Conservation (phyloP, 2,113 vertebrate genomes). For the Mus pahari region DNA sequence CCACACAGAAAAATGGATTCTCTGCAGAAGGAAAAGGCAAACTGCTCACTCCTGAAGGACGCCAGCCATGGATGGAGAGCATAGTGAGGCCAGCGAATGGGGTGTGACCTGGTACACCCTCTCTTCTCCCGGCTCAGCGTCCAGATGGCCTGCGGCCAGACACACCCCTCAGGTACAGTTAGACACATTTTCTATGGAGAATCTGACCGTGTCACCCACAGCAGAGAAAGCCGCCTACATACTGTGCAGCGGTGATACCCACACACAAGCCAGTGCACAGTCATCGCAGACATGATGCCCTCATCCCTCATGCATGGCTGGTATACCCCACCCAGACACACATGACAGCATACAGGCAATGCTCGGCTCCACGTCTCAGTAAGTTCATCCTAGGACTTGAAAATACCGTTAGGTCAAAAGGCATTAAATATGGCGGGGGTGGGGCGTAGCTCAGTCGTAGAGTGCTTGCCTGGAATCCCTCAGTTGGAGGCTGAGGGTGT, state of each 20-base stretch:
- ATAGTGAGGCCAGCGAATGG: rapidly evolving
- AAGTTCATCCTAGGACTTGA: background rate
- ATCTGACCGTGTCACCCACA: background rate
- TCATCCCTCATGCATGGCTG: background rate
- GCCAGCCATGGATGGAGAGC: background rate
- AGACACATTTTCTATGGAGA: background rate
- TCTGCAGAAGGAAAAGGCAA: too few relatives aligned
- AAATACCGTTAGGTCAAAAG: background rate
- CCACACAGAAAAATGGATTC: background rate
- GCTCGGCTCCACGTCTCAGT: background rate
- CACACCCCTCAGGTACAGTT: background rate
- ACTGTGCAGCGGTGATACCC: background rate
- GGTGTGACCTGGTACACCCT: background rate
- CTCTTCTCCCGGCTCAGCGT: background rate
- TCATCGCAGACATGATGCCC: background rate
- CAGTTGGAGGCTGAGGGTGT: background rate
- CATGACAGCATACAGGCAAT: background rate
- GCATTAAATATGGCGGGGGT: background rate
- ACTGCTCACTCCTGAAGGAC: background rate
- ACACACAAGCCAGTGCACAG: background rate
- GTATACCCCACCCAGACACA: background rate
- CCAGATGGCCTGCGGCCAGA: background rate
- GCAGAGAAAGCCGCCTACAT: background rate
- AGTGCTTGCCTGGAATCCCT: background rate
- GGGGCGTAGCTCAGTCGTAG: background rate